Conservation (phyloP, 2,113 vertebrate genomes). For the Nycticorax nycticorax region DNA sequence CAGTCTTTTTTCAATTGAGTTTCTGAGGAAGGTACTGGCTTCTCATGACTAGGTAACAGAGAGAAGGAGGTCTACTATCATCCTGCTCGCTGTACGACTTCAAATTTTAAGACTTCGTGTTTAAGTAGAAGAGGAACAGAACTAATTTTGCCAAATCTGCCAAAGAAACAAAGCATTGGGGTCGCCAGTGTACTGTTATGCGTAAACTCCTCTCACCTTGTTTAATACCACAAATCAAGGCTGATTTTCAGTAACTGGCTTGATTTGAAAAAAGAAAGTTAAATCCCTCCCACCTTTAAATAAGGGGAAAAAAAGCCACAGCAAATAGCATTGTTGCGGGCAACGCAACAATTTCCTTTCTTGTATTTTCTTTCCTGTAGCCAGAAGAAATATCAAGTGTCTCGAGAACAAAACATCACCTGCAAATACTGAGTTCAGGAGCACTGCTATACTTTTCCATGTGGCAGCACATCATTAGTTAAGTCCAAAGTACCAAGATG, state of each 20-base stretch:
- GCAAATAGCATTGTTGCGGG: neutral
- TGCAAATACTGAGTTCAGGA: neutral
- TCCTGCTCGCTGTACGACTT: neutral
- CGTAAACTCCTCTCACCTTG: neutral
- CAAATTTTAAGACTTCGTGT: neutral
- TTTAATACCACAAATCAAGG: neutral
- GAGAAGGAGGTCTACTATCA: neutral
- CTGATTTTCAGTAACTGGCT: neutral
- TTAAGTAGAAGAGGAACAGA: neutral
- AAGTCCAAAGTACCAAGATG: neutral
- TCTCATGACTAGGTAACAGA: neutral
- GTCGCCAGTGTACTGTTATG: neutral
- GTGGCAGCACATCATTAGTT: neutral
- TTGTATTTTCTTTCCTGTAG: neutral
- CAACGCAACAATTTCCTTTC: neutral
- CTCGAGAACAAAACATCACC: neutral
- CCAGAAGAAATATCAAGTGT: neutral
- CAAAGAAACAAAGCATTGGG: neutral
- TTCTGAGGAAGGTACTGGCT: neutral
- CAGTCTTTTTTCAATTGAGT: neutral
- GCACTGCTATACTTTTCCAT: neutral
- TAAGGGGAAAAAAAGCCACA: neutral
- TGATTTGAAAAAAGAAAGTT: neutral
- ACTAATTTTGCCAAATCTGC: neutral
- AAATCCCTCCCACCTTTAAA: neutral